Conservation (phyloP, 1,140 invertebrate genomes). For the Pentalonia nigronervosa region DNA sequence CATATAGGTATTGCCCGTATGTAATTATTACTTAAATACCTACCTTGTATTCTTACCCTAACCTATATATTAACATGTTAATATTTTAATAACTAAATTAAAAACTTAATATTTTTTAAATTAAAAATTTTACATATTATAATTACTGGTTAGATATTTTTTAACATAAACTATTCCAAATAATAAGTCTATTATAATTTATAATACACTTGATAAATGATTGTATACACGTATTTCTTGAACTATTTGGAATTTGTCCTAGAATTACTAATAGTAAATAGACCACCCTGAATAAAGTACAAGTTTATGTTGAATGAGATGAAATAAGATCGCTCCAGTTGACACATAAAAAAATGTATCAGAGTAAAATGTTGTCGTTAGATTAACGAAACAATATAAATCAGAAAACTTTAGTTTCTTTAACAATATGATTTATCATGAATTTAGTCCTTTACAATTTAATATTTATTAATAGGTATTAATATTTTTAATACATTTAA, state of each 20-base stretch:
- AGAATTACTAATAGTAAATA: slow-evolving; percentile 15
- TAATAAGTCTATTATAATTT: neutral
- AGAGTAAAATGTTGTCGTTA: neutral
- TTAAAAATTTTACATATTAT: neutral
- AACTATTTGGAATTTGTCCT: neutral
- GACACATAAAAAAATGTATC: neutral
- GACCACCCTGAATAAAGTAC: slow-evolving; percentile 16
- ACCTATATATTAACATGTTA: neutral
- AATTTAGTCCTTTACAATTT: neutral
- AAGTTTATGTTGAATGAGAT: neutral
- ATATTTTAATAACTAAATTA: neutral
- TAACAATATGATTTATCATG: neutral
- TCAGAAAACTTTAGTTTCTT: neutral
- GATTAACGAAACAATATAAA: neutral
- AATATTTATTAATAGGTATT: neutral
- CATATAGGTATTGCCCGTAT: neutral
- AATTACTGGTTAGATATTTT: neutral
- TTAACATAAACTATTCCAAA: neutral
- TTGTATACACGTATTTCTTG: neutral
- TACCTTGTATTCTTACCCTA: neutral
- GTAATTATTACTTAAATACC: neutral
- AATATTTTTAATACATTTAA: neutral
- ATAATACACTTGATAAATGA: neutral
- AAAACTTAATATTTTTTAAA: neutral
- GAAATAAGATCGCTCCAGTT: neutral